Conservation (phyloP, 2,797 vertebrate genomes). For the Dendrocincla tyrannina region DNA sequence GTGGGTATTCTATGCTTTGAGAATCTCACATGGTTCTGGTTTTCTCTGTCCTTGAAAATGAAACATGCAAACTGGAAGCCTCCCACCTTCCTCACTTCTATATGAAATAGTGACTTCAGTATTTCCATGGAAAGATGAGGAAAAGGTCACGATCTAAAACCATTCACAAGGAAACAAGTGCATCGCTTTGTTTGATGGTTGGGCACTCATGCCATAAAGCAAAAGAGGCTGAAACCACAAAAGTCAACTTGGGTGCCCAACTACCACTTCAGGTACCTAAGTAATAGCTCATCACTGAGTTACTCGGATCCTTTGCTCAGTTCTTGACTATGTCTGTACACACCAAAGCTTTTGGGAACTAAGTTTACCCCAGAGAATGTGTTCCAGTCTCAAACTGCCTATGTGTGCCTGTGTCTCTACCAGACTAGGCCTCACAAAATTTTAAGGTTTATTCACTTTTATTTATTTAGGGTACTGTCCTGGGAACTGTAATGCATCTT, state of each 20-base stretch:
- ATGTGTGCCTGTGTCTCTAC: background rate
- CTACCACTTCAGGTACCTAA: background rate
- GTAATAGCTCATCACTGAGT: background rate
- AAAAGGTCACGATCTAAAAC: background rate
- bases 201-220: background rate
- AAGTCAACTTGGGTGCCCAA: background rate
- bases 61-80: background rate
- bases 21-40: background rate
- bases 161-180: background rate
- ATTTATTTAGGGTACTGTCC: background rate
- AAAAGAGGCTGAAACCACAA: background rate
- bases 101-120: background rate
- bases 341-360: background rate
- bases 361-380: background rate
- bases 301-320: background rate
- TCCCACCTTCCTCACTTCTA: background rate
- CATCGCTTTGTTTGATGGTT: background rate
- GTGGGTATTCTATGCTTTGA: background rate
- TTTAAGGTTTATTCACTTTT: background rate
- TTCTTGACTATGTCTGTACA: background rate
- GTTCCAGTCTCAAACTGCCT: background rate
- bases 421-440: background rate
- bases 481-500: background rate
- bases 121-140: background rate
- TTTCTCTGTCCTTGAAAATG: background rate